These are phyloP conservation scores for Aphelenchoides besseyi DNA, from an alignment of 1,140 invertebrate species.

Conservation along the genomic window DNA sequence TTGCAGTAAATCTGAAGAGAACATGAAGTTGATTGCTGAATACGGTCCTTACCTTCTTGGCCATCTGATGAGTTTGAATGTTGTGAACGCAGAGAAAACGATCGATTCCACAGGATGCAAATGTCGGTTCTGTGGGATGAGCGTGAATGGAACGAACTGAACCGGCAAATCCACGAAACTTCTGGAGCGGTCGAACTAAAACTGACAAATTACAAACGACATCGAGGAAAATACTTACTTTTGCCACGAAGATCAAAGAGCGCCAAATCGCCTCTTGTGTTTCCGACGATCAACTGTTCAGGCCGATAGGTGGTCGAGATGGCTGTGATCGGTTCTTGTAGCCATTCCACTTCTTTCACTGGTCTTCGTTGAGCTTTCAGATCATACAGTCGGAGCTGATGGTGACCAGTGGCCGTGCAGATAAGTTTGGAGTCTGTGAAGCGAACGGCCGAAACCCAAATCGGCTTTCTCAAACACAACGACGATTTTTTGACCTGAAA, in stretches of 20 bases:
- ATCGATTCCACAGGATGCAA: conserved; percentile 76
- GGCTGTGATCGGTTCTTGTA: conserved; percentile 37
- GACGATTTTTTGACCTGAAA: conserved; percentile 35
- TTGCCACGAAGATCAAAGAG: conserved; percentile 44
- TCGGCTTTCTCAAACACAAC: conserved; percentile 33
- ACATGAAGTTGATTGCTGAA: not conserved
- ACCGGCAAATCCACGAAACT: conserved; percentile 73
- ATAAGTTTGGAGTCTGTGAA: conserved; percentile 31
- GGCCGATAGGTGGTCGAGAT: conserved; percentile 37
- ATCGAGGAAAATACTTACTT: conserved; percentile 28
- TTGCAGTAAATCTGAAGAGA: conserved; percentile 40
- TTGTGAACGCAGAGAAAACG: conserved; percentile 76
- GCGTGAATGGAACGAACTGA: conserved; percentile 71
- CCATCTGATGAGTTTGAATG: conserved; percentile 70
- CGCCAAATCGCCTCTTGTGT: conserved; percentile 38
- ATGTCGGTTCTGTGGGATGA: conserved; percentile 67
- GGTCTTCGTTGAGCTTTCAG: conserved; percentile 32
- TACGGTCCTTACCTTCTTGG: conserved; percentile 70
- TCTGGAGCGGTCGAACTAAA: conserved; percentile 38
- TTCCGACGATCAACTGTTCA: conserved; percentile 36
- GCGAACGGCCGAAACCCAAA: conserved; percentile 28
- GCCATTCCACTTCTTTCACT: conserved; percentile 29
- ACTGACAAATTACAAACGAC: not conserved
- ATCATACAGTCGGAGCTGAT: conserved; percentile 45
- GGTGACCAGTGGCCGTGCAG: conserved; percentile 39